Percentiles rank a stretch among this genome's conserved stretches.
These are phyloP conservation scores for Petrocephalus zakoni DNA, from an alignment of 2,113 vertebrate genomes.

Conservation along the genomic window DNA sequence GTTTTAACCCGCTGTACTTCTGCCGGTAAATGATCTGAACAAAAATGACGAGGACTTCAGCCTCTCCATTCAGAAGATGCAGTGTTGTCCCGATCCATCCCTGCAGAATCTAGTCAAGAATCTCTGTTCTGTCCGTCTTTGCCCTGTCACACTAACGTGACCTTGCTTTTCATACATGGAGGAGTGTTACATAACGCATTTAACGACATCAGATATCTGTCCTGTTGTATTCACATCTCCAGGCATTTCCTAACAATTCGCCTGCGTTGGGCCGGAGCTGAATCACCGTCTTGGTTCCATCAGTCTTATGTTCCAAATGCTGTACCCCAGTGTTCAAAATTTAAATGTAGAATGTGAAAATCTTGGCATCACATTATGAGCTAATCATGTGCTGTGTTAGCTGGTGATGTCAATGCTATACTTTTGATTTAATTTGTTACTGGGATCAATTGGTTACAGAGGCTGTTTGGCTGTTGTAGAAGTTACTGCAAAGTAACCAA, in stretches of 20 bases:
- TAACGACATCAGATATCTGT: not conserved
- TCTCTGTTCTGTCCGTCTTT: not conserved
- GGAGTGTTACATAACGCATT: not conserved
- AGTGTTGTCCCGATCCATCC: not conserved
- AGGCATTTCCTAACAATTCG: no score
- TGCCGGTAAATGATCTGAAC: not conserved
- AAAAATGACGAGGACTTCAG: not conserved
- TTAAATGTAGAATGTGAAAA: not conserved
- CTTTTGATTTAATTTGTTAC: not conserved
- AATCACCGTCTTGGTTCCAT: no score
- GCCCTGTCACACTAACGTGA: not conserved
- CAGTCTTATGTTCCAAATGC: no score
- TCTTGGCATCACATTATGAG: not conserved
- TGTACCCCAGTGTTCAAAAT: no score
- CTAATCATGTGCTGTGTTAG: not conserved
- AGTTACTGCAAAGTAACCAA: not conserved
- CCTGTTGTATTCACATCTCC: not conserved
- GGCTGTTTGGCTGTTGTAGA: not conserved
- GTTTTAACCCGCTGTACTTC: not conserved
- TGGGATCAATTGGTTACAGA: not conserved
- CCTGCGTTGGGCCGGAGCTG: no score
- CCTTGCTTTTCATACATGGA: not conserved
- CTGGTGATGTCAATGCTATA: not conserved
- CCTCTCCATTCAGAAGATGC: not conserved
- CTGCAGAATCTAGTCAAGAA: not conserved